Base-by-base conservation (phyloP, 2,888 invertebrate species). In the Thumatha senex region DNA sequence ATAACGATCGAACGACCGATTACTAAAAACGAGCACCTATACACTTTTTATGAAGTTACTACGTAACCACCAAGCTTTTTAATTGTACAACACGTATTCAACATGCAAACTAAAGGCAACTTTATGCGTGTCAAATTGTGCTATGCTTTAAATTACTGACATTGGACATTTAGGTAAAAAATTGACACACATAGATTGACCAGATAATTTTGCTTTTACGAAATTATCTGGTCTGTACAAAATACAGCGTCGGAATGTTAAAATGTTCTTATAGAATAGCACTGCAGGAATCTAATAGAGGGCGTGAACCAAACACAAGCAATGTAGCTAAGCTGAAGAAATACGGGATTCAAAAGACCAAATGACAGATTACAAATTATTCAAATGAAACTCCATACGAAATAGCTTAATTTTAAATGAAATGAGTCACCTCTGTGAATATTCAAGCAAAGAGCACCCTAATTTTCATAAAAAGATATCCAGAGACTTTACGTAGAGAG, bases 41-140 rank as follows among this genome's bases (percentile, higher is more conserved):
- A 54, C 43, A 41, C 40, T 58, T 56, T 60, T 63, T 56, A 62
- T 46, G 51, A 54, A 40, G 30, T 42, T 40, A 33, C 48, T 50
- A 62, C 48, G 52, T 46, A 53, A 51, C 12, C 24, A 7, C 10
- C 39, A 35, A 30, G 43, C 29, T 30, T 54, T 1, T 38, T 48
- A 47, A 47, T 52, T 39, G 35, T 39, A 50, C 56, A 58, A 36
- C 44, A 48, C 55, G 18, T 54, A 47, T 48, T 49, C 18, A 46
- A 53, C 63, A 63, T 61, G 65, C 63, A 38, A 61, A 48, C 40
- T 40, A 14, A 4, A 24, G 18, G 18, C 5, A 24, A 24, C 18
- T 5, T 24, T 24, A 24, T 24, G 5, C 5, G 18, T 24, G 18
- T 24, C 18, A n/a, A n/a, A n/a, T 24, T 24, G 18, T 24, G 2